These are phyloP conservation scores for Clarias gariepinus DNA, from an alignment of 2,113 vertebrate species.

Conservation along the genomic window DNA sequence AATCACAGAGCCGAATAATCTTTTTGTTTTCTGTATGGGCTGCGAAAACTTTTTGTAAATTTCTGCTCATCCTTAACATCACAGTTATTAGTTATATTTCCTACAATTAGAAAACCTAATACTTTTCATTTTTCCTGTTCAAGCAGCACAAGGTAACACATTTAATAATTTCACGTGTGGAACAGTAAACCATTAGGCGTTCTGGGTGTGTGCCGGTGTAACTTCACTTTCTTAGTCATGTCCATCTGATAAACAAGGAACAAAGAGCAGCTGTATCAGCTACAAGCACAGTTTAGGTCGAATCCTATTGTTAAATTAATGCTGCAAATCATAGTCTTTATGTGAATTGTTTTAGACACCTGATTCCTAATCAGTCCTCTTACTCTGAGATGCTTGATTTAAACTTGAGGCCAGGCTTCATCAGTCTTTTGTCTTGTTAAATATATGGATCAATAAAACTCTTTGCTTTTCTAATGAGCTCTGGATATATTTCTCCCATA, in stretches of 20 bases:
- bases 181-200: not conserved
- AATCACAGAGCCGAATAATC: not conserved
- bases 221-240: not conserved
- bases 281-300: not conserved
- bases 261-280: not conserved
- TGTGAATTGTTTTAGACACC: not conserved
- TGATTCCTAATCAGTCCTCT: not conserved
- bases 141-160: not conserved
- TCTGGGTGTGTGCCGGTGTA: not conserved
- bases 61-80: not conserved
- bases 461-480: not conserved
- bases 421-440: conserved; percentile 34
- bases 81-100: not conserved
- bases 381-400: not conserved
- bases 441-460: conserved; percentile 29
- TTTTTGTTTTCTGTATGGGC: not conserved
- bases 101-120: not conserved
- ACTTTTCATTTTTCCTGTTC: not conserved
- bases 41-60: not conserved
- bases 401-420: not conserved
- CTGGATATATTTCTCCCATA: not conserved
- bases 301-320: not conserved
- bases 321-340: not conserved
- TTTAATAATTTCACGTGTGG: not conserved
- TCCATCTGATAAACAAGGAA: not conserved